These are phyloP conservation scores for Drosophila funebris DNA, from an alignment of 1,140 invertebrate species.

Conservation along the genomic window DNA sequence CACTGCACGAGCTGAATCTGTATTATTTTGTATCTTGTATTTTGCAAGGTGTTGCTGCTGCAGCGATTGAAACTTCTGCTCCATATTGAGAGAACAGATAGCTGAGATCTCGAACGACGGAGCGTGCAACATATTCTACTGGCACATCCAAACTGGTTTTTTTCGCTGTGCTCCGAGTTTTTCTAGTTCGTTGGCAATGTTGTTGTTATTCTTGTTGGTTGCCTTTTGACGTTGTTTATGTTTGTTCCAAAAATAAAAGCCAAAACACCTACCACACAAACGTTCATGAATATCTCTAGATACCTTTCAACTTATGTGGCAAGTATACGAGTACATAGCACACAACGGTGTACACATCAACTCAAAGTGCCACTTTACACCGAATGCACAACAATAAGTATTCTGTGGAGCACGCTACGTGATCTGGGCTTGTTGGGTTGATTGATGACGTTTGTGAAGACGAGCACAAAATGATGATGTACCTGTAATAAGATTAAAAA, in stretches of 20 bases:
- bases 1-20: conserved; percentile 3
- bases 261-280: conserved; percentile 27
- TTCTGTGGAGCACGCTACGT: neutral
- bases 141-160: conserved; percentile 52
- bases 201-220: conserved; percentile 38
- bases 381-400: conserved; percentile 44
- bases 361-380: conserved; percentile 56
- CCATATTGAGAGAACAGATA: conserved; percentile 48
- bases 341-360: conserved; percentile 30
- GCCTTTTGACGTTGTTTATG: conserved; percentile 57
- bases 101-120: conserved; percentile 16
- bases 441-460: neutral
- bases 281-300: neutral
- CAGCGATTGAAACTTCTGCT: conserved; percentile 32
- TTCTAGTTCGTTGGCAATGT: conserved; percentile 29
- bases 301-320: conserved; percentile 16
- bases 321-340: neutral
- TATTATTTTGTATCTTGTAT: conserved; percentile 5
- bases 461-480: neutral
- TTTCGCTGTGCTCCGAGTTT: conserved; percentile 31
- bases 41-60: conserved; percentile 34
- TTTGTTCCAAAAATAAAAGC: conserved; percentile 76
- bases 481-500: neutral
- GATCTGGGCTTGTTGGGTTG: conserved; percentile 1
- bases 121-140: conserved; percentile 67